Evolutionary conservation across 2,888 invertebrate genomes (phyloP).

Genomic region (Dascillus cervinus): DNA sequence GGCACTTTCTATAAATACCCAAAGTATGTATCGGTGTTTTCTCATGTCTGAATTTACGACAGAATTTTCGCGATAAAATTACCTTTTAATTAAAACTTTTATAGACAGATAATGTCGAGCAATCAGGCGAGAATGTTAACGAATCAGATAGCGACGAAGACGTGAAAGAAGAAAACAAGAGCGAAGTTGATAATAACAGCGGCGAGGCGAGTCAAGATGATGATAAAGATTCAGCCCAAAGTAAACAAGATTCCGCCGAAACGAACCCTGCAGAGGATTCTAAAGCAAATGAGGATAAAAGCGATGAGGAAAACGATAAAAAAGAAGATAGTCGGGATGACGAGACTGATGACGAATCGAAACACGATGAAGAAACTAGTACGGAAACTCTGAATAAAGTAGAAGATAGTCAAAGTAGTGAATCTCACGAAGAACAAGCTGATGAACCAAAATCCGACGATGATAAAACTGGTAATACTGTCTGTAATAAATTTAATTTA

Average conservation of each 20-base stretch:
- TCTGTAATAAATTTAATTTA: too few relatives aligned
- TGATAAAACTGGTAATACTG: slow-evolving; percentile 20
- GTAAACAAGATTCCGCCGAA: slow-evolving; percentile 18
- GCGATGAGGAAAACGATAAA: slow-evolving; percentile 41
- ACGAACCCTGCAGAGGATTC: slow-evolving; percentile 40
- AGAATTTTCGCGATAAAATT: too few relatives aligned
- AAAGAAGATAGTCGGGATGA: slow-evolving; percentile 12
- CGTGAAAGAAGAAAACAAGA: slow-evolving; percentile 15
- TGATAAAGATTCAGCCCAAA: slow-evolving; percentile 31
- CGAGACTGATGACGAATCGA: slow-evolving; percentile 14
- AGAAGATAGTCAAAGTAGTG: slow-evolving; percentile 44
- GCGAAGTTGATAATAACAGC: slow-evolving; percentile 7
- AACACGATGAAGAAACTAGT: slow-evolving; percentile 34
- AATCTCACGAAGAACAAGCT: slow-evolving; percentile 44
- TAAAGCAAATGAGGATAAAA: slow-evolving; percentile 15
- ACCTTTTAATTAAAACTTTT: too few relatives aligned
- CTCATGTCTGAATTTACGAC: too few relatives aligned
- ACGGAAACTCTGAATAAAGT: slow-evolving; percentile 30
- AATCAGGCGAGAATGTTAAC: slow-evolving; percentile 15
- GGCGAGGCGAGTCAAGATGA: slow-evolving; percentile 13
- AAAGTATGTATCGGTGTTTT: too few relatives aligned
- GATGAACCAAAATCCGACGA: slow-evolving; percentile 26
- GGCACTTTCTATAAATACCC: too few relatives aligned
- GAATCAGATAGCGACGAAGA: slow-evolving; percentile 9
- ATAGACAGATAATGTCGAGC: slow-evolving; percentile 14